Evolutionary conservation across 2,888 invertebrate species (phyloP).

Genomic region (Xestoiulus laeticollis): DNA sequence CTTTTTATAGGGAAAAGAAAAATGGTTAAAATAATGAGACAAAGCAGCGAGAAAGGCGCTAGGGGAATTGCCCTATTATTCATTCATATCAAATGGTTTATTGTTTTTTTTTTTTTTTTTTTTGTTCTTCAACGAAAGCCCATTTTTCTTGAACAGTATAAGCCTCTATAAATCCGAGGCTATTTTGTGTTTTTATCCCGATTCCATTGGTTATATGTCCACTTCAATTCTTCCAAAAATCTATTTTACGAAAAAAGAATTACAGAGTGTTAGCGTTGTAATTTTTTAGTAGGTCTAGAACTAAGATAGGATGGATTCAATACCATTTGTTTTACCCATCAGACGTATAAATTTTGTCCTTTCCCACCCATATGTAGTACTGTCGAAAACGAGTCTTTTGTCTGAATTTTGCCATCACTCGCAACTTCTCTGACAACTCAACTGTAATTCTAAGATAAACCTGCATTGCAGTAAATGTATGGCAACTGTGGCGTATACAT

Average conservation of each 20-base stretch:
- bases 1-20: background rate
- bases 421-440: constrained; percentile 34
- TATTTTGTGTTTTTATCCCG: constrained; percentile 21
- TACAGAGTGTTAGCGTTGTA: background rate
- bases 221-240: background rate
- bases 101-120: constrained; percentile 16
- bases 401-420: background rate
- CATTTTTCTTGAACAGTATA: background rate
- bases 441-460: constrained; percentile 11
- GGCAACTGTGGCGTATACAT: constrained; percentile 27
- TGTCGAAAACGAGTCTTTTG: constrained; percentile 5
- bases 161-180: background rate
- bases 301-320: background rate
- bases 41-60: constrained; percentile 11
- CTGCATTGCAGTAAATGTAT: constrained; percentile 34
- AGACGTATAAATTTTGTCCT: background rate
- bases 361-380: background rate
- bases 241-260: background rate
- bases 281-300: background rate
- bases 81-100: constrained; percentile 28
- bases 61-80: constrained; percentile 24
- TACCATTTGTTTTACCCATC: constrained; percentile 29
- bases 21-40: constrained; percentile 28
- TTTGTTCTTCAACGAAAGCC: background rate
- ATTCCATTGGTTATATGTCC: constrained; percentile 1